phyloP scores from a whole-genome alignment of 2,113 vertebrate genomes.

The Labeo catla region DNA sequence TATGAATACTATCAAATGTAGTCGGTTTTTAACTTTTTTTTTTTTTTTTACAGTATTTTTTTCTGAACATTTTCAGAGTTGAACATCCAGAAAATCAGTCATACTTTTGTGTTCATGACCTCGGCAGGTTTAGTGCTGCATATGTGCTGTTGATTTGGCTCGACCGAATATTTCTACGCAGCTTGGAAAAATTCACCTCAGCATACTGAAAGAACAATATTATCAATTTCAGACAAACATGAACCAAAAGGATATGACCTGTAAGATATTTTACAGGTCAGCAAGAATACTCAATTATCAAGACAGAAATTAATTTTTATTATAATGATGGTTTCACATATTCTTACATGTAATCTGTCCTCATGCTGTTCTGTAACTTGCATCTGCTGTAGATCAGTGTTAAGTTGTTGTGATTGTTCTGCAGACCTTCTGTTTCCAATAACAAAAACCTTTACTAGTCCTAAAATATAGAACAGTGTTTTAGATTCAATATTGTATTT shows the following conservation, averaged over 20 bases:
- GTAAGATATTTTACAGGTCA: neutral
- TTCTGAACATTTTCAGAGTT: neutral
- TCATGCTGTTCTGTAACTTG: neutral
- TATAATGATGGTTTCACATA: neutral
- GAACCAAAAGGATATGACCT: neutral
- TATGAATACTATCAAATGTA: neutral
- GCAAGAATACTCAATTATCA: neutral
- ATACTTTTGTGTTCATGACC: neutral
- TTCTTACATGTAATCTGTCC: neutral
- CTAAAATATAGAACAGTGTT: neutral
- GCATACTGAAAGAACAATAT: slow-evolving; percentile 4
- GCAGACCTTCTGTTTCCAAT: neutral
- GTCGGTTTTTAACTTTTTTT: neutral
- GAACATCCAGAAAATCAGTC: neutral
- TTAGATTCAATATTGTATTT: neutral
- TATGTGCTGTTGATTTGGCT: neutral
- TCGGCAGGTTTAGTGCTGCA: neutral
- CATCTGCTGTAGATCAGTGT: neutral
- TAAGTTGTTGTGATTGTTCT: neutral
- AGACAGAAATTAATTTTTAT: neutral
- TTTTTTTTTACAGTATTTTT: neutral
- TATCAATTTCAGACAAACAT: neutral
- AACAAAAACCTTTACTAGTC: neutral
- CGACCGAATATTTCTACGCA: neutral
- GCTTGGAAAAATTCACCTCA: neutral